Percentiles rank a stretch among this genome's conserved stretches.
phyloP scores from a whole-genome alignment of 2,797 vertebrate species.

The Heliangelus exortis region DNA sequence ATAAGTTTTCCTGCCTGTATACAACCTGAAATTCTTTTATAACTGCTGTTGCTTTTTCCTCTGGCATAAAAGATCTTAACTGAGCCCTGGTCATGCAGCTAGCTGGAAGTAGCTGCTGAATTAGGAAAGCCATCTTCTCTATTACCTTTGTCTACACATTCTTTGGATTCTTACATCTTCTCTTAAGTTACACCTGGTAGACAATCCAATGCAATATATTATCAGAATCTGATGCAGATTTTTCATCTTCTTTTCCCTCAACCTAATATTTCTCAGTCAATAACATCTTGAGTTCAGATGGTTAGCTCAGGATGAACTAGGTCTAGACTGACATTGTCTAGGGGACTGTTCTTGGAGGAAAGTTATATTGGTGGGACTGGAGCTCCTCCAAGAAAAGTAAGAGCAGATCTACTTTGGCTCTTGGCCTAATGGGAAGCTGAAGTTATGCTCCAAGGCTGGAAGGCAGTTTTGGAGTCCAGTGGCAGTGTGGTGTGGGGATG shows the following conservation, averaged over 20 bases:
- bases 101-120: background rate
- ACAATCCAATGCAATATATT: background rate
- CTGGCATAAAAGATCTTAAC: background rate
- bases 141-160: background rate
- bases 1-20: background rate
- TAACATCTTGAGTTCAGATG: background rate
- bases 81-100: background rate
- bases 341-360: background rate
- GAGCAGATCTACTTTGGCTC: background rate
- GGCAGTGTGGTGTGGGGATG: accelerated
- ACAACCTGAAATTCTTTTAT: background rate
- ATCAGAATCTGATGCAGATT: background rate
- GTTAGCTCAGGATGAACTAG: background rate
- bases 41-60: background rate
- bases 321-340: background rate
- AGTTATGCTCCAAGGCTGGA: accelerated
- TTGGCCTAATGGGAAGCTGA: background rate
- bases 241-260: background rate
- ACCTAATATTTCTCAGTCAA: background rate
- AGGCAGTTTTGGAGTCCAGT: background rate
- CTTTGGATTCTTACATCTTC: background rate
- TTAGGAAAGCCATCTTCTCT: background rate
- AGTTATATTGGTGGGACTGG: background rate
- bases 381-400: background rate
- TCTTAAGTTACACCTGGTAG: background rate